phyloP scores from a whole-genome alignment of 37 sponge, comb jelly and placozoan species.

The Amphimedon queenslandica region DNA sequence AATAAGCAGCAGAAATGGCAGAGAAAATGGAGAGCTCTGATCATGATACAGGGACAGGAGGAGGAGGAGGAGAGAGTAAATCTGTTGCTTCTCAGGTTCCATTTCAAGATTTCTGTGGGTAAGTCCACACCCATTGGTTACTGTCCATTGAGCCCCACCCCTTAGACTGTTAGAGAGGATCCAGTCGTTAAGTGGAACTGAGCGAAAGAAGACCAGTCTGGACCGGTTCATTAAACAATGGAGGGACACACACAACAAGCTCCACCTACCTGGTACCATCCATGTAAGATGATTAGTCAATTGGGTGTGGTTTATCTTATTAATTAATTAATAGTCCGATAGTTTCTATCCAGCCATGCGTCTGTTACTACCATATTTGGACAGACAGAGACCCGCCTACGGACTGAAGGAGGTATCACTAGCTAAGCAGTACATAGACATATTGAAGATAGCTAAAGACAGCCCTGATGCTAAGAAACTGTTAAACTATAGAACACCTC shows the following conservation, averaged over 20 bases:
- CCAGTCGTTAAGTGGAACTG: constrained; percentile 45
- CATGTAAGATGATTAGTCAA: no score
- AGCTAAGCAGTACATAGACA: constrained; percentile 95
- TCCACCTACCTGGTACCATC: constrained; percentile 41
- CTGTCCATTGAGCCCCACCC: background rate
- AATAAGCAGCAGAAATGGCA: no score
- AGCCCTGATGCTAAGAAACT: constrained; percentile 92
- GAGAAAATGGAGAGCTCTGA: no score
- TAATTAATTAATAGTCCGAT: constrained; percentile 21
- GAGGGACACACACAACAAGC: constrained; percentile 51
- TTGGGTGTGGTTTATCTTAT: background rate
- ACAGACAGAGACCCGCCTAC: constrained; percentile 73
- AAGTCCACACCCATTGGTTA: background rate
- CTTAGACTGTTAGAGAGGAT: constrained; percentile 58
- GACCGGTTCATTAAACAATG: constrained; percentile 40
- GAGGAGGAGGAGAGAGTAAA: no score
- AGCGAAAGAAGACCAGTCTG: constrained; percentile 60
- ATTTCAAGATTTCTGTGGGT: constrained; percentile 40
- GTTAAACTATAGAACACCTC: constrained; percentile 84
- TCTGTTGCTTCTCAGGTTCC: constrained; percentile 12
- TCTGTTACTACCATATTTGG: constrained; percentile 79
- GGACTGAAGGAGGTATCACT: constrained; percentile 89
- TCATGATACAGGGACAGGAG: no score
- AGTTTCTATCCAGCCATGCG: constrained; percentile 80
- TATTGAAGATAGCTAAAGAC: constrained; percentile 83